Evolutionary conservation across 1,140 invertebrate species (phyloP), one percentile per base, ranked within the genome.

Genomic region (Formica exsecta): DNA sequence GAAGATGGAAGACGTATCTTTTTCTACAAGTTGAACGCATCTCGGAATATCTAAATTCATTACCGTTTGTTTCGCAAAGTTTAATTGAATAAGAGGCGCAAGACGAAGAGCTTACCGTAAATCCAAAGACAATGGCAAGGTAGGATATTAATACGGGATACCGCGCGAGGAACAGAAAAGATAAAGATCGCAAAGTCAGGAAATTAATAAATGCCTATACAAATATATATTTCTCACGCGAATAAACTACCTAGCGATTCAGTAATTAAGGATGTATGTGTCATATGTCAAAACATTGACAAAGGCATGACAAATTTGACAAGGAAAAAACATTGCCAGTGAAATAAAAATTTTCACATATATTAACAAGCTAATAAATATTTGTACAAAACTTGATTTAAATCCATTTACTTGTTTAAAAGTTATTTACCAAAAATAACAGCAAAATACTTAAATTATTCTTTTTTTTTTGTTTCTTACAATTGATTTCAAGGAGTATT

Each of bases 31-130:
- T 77, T 79, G 66, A 90, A 90, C 71, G 83, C 89, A 90, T 88
- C 48, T 51, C 79, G 54, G 81, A 85, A 90, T 91, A 90, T 90
- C 87, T 90, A 90, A 89, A 90, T 92, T 92, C 90, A 86, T 92
- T 92, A 89, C 59, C 84, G 87, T 32, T 84, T 90, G 87, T 90
- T 92, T 89, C 88, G 80, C 85, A 29, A 92, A 92, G 87, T 92
- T 92, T 92, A 92, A 92, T 92, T 92, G 90, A 89, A 92, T 89
- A 85, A 85, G 85, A 86, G 86, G 84, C 87, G 85, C 61, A 19
- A 6, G 38, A 29, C 54, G 62, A 38, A 25, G 29, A 48, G 73
- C 29, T 90, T 59, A 73, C 76, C 87, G 87, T 85, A 44, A 65
- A 85, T 25, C 59, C 16, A 48, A 83, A 41, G 38, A 74, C 59